Conservation (phyloP, 2,888 invertebrate genomes). For the Lysandra bellargus region DNA sequence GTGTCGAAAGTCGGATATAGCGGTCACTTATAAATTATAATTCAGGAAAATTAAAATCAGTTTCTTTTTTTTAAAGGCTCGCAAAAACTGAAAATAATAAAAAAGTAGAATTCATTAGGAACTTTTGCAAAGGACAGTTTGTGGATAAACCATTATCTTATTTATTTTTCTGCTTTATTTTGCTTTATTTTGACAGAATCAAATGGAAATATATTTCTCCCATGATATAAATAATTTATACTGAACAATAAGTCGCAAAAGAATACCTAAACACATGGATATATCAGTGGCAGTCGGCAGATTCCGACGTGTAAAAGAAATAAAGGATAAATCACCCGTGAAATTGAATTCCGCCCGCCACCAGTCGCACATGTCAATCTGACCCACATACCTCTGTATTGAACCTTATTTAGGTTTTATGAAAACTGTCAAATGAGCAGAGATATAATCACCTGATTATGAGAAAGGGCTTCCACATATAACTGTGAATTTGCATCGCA, state of each 20-base stretch:
- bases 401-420: constrained; percentile 22
- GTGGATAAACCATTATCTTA: too few species aligned
- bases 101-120: too few species aligned
- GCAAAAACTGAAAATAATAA: too few species aligned
- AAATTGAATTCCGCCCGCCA: constrained; percentile 72
- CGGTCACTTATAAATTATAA: background rate
- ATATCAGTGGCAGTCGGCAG: background rate
- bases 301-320: constrained; percentile 61
- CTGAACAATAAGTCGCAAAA: background rate
- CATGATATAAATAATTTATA: background rate
- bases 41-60: background rate
- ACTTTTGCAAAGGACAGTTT: too few species aligned
- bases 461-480: background rate
- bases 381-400: constrained; percentile 38
- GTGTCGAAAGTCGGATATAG: background rate
- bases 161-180: too few species aligned
- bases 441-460: background rate
- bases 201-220: too few species aligned
- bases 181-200: too few species aligned
- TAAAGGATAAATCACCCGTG: constrained; percentile 78
- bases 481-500: too few species aligned
- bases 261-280: background rate
- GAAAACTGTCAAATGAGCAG: background rate
- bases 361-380: constrained; percentile 58
- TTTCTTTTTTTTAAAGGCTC: background rate